Conservation (phyloP, 2,888 invertebrate genomes). For the Heliconius sara region DNA sequence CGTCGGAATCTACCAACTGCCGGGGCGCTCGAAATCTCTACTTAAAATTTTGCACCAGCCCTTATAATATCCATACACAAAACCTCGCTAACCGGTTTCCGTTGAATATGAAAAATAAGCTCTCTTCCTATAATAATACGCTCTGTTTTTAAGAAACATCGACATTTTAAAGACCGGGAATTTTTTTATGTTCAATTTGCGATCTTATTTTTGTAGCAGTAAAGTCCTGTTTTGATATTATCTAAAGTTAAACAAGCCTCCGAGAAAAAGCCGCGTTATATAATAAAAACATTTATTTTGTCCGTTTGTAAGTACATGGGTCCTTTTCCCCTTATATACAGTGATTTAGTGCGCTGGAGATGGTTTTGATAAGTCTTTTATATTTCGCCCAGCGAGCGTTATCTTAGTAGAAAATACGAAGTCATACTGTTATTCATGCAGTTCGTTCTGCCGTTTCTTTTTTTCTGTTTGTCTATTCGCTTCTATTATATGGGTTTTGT, state of each 20-base stretch:
- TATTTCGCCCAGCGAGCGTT: slow-evolving; percentile 79
- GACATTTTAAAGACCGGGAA: slow-evolving; percentile 46
- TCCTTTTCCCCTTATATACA: slow-evolving; percentile 81
- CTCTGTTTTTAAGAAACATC: slow-evolving; percentile 52
- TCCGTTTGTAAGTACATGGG: slow-evolving; percentile 81
- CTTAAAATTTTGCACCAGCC: slow-evolving; percentile 81
- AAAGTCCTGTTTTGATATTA: slow-evolving; percentile 55
- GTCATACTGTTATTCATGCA: slow-evolving; percentile 66
- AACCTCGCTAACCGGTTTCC: slow-evolving; percentile 61
- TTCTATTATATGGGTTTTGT: slow-evolving; percentile 50
- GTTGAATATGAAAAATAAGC: slow-evolving; percentile 55
- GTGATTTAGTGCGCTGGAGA: slow-evolving; percentile 83
- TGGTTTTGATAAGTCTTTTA: slow-evolving; percentile 83
- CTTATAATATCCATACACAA: slow-evolving; percentile 74
- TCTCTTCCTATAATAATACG: slow-evolving; percentile 50
- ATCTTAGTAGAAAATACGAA: slow-evolving; percentile 79
- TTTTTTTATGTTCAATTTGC: slow-evolving; percentile 53
- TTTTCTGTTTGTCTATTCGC: slow-evolving; percentile 53
- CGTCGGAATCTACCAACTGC: slow-evolving; percentile 62
- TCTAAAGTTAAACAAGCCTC: slow-evolving; percentile 63
- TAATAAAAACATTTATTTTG: slow-evolving; percentile 84
- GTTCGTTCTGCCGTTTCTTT: slow-evolving; percentile 55
- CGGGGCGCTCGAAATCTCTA: slow-evolving; percentile 73
- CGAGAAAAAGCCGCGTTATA: slow-evolving; percentile 82
- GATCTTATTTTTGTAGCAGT: slow-evolving; percentile 51